Evolutionary conservation across 2,113 vertebrate genomes (phyloP), one percentile per base, ranked within the genome.

Genomic region (Daubentonia madagascariensis): DNA sequence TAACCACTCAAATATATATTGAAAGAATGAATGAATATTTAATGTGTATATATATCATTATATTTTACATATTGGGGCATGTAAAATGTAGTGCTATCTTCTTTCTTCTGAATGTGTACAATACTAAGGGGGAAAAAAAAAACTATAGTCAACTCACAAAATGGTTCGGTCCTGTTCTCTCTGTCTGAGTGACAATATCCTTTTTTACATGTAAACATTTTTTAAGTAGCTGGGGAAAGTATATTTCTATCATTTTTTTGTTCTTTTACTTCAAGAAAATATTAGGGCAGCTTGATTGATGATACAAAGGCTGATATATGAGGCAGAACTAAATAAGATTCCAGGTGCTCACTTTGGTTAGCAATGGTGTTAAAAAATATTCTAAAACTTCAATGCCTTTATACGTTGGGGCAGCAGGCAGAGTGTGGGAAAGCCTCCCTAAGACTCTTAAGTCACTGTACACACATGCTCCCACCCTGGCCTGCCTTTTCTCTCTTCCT

Each of bases 311-410:
- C 67, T 73, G 11, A 11, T 73, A 75, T 68, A n/a, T 48, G 87
- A 95, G 87, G 28, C 50, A 91, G n/a, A 95, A 76, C 63, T 68
- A 59, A 93, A 65, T 40, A 52, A 78, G 72, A 72, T 81, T 83
- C 35, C 40, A 96, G 57, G 54, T 61, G 52, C 32, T 73, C 25
- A 5, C 72, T 70, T 52, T 81, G 57, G 25, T n/a, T 81, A 37
- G 16, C 52, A 75, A 76, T 37, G 65, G 32, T 81, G 25, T 85
- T 91, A 7, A 59, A 70, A 84, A 93, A 85, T 52, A 45, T 57
- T 79, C 23, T 43, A 52, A 81, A 89, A 68, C 5, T 83, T 40
- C 23, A 57, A 13, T 76, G 20, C 25, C n/a, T 30, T 96, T 89
- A 28, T 6, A 23, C 7, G 18, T 18, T 20, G 1, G 57, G 80